phyloP scores from a whole-genome alignment of 2,888 invertebrate species.

The Molorchus minor region DNA sequence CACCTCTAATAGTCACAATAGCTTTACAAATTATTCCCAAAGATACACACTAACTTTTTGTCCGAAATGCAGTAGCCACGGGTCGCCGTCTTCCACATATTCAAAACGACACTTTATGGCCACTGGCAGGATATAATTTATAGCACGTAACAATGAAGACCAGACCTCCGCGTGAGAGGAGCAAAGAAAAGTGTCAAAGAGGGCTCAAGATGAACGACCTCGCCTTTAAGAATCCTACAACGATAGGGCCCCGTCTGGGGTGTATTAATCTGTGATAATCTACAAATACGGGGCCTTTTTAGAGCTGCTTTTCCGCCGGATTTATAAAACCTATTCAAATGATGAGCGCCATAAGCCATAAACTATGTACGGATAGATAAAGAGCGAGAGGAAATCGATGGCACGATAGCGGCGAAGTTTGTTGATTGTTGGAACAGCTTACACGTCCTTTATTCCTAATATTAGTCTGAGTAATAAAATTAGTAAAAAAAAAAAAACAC shows the following conservation, averaged over 20 bases:
- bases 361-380: not conserved
- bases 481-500: not conserved
- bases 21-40: too few species aligned
- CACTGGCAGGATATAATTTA: not conserved
- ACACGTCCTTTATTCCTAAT: not conserved
- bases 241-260: conserved; percentile 14
- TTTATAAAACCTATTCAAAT: conserved; percentile 10
- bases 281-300: conserved; percentile 13
- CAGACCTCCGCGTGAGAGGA: not conserved
- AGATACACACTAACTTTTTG: too few species aligned
- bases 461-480: not conserved
- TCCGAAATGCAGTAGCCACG: not conserved
- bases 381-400: not conserved
- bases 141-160: not conserved
- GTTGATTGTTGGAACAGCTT: not conserved
- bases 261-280: conserved; percentile 14
- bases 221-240: conserved; percentile 11
- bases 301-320: not conserved
- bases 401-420: not conserved
- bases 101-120: not conserved
- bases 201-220: conserved; percentile 11
- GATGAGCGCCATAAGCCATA: conserved; percentile 2
- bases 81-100: not conserved
- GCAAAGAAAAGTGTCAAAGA: conserved; percentile 15
- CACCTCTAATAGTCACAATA: too few species aligned